A percentile compares a stretch with the other conserved stretches of the same genome.
Conservation (phyloP, 2,797 vertebrate species). For the Hozukius guyotensis region DNA sequence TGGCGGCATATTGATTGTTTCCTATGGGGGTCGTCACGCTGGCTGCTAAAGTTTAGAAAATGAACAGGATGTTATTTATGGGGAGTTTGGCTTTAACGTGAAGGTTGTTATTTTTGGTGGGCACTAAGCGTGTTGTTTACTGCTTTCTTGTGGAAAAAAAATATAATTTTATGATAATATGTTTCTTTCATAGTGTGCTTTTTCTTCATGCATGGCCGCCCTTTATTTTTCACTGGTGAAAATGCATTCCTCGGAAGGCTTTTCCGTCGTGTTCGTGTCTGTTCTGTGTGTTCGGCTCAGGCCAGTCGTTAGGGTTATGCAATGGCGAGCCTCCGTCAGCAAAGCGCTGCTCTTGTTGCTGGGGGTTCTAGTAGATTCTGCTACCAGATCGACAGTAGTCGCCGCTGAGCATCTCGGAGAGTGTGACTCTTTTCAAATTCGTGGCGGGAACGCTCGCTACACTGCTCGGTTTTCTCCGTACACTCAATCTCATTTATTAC, state of each 20-base stretch:
- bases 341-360: constrained; percentile 79
- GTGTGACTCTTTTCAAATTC: constrained; percentile 74
- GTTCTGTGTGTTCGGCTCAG: constrained; percentile 52
- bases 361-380: constrained; percentile 78
- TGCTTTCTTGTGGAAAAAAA: constrained; percentile 12
- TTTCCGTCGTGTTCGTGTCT: constrained; percentile 38
- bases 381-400: constrained; percentile 57
- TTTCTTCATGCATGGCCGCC: neutral
- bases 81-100: neutral
- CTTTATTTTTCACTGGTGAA: neutral
- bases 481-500: constrained; percentile 70
- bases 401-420: constrained; percentile 76
- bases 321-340: constrained; percentile 84
- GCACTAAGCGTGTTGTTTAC: constrained; percentile 23
- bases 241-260: constrained; percentile 23
- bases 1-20: constrained; percentile 77
- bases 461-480: constrained; percentile 50
- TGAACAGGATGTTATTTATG: neutral
- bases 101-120: neutral
- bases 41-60: constrained; percentile 49
- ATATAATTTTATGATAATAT: neutral
- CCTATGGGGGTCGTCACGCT: constrained; percentile 34
- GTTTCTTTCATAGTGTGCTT: neutral
- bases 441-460: constrained; percentile 77
- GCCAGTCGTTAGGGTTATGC: constrained; percentile 76